Conservation (phyloP, 2,113 vertebrate genomes). For the Plestiodon gilberti region DNA sequence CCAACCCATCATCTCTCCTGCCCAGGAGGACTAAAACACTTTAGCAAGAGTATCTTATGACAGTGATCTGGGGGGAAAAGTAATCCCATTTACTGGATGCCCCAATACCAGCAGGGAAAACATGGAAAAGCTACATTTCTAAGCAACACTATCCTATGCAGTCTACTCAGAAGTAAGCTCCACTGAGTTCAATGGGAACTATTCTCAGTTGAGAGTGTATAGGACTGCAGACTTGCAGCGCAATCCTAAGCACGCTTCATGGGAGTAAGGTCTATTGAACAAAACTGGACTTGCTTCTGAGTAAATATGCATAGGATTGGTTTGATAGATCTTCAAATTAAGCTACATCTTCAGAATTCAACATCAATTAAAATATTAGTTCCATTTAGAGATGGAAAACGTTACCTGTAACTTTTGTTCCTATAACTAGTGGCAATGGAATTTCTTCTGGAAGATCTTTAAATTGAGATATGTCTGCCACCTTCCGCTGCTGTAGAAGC, state of each 20-base stretch:
- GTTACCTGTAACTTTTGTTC: conserved; percentile 98
- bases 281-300: too few species aligned
- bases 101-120: background rate
- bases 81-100: background rate
- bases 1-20: background rate
- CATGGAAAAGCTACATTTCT: background rate
- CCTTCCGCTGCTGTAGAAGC: conserved; percentile 93
- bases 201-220: too few species aligned
- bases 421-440: conserved; percentile 94
- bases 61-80: background rate
- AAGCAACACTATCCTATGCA: too few species aligned
- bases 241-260: too few species aligned
- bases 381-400: conserved; percentile 7
- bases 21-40: background rate
- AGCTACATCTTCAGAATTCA: background rate
- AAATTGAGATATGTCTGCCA: conserved; percentile 93
- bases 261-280: too few species aligned
- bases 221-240: too few species aligned
- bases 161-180: too few species aligned
- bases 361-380: background rate
- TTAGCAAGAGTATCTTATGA: background rate
- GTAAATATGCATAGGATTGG: too few species aligned
- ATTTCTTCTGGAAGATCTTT: conserved; percentile 99
- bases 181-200: too few species aligned
- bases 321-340: conserved; percentile 1